Percentiles rank a stretch among this genome's conserved stretches.
Evolutionary conservation across 2,797 vertebrate genomes (phyloP).

Genomic region (Sarcoramphus papa): DNA sequence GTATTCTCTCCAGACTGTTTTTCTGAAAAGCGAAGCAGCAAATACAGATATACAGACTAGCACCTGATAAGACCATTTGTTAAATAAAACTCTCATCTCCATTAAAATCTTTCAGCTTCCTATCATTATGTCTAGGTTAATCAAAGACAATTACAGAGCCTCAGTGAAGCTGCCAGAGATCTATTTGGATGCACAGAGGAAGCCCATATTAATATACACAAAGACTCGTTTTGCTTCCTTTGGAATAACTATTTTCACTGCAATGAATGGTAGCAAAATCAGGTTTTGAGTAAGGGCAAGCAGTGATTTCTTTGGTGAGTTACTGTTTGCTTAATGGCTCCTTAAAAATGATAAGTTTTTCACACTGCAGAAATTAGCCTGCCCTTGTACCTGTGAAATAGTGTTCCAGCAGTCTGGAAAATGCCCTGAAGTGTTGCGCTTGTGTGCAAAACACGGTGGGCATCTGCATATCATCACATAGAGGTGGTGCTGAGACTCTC

Average conservation of each 20-base stretch:
- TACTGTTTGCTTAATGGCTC: background rate
- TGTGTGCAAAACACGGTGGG: background rate
- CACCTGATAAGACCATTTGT: conserved; percentile 3
- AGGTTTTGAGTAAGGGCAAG: background rate
- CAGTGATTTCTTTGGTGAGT: background rate
- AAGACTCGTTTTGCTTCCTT: background rate
- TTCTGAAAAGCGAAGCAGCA: background rate
- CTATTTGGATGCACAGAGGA: background rate
- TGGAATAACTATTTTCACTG: background rate
- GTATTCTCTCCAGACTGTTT: background rate
- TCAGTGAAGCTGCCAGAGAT: background rate
- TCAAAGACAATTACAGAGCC: background rate
- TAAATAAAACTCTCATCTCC: conserved; percentile 8
- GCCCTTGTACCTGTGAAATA: background rate
- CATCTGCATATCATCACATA: background rate
- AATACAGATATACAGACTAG: background rate
- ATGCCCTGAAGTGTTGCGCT: background rate
- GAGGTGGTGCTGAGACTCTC: background rate
- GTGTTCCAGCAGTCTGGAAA: background rate
- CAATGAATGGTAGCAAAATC: background rate
- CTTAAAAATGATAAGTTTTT: background rate
- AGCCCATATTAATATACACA: background rate
- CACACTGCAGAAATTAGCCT: background rate
- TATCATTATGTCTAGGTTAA: conserved; percentile 34
- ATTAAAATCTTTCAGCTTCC: background rate